These are phyloP conservation scores for Zophobas atratus DNA, from an alignment of 1,140 invertebrate genomes.

Conservation along the genomic window DNA sequence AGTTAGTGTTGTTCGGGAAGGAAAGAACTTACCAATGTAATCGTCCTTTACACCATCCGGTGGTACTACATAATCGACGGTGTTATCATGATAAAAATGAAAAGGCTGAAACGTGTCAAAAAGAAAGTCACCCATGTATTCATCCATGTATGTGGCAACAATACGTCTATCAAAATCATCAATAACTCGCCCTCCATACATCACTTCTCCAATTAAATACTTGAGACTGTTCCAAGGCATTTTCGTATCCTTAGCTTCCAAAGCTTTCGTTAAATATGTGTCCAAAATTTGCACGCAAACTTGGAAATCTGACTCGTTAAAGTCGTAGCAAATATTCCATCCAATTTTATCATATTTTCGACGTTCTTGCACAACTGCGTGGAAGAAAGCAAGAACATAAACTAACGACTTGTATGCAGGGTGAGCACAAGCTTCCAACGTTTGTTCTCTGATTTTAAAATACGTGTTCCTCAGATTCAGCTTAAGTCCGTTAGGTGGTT, in stretches of 20 bases:
- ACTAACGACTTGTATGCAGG: conserved; percentile 82
- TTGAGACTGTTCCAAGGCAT: conserved; percentile 93
- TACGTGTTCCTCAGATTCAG: conserved; percentile 91
- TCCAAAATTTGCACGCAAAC: conserved; percentile 88
- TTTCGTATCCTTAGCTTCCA: conserved; percentile 72
- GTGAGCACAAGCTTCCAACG: conserved; percentile 82
- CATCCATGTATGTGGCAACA: conserved; percentile 90
- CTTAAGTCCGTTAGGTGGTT: conserved; percentile 92
- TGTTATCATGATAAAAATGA: conserved; percentile 85
- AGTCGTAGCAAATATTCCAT: conserved; percentile 95
- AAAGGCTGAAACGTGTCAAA: conserved; percentile 92
- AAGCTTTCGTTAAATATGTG: conserved; percentile 84
- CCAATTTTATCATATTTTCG: conserved; percentile 94
- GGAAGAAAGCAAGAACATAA: conserved; percentile 91
- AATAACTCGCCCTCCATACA: conserved; percentile 94
- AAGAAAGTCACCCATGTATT: conserved; percentile 94
- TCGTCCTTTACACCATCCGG: conserved; percentile 77
- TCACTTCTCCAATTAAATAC: conserved; percentile 93
- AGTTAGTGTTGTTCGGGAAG: not conserved
- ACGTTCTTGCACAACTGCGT: conserved; percentile 91
- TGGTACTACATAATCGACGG: conserved; percentile 86
- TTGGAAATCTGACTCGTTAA: conserved; percentile 92
- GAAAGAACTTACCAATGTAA: conserved; percentile 75
- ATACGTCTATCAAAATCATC: conserved; percentile 91
- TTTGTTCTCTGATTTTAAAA: conserved; percentile 82